phyloP scores from a whole-genome alignment of 2,113 vertebrate genomes.

The Gallinago jamesoni region DNA sequence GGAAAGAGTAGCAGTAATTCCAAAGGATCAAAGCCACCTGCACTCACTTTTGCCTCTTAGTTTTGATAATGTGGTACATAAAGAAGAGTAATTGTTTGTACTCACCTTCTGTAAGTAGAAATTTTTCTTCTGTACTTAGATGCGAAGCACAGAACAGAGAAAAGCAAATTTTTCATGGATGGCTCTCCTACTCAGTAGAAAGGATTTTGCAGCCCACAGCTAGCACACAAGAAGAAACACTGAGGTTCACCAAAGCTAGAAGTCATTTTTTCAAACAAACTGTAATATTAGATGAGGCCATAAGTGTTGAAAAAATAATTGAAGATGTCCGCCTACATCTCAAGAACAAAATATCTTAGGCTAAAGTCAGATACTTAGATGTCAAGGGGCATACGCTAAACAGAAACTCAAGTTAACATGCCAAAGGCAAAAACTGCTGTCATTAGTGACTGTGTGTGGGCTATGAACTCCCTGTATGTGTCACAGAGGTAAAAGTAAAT shows the following conservation, averaged over 20 bases:
- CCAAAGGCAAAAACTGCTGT: slow-evolving; percentile 38
- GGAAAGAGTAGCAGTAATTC: not conserved
- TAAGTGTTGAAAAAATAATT: slow-evolving; percentile 40
- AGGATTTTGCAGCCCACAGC: slow-evolving; percentile 14
- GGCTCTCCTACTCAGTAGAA: not conserved
- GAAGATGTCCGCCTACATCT: not conserved
- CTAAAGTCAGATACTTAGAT: not conserved
- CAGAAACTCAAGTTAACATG: not conserved
- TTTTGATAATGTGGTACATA: not conserved
- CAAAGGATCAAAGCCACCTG: not conserved
- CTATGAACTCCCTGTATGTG: not conserved
- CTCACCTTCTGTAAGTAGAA: not conserved
- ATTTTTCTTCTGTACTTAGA: slow-evolving; percentile 12
- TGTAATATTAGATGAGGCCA: not conserved
- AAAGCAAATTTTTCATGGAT: not conserved
- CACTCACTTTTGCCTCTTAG: not conserved
- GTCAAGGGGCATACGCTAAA: not conserved
- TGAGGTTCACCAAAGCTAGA: slow-evolving; percentile 1
- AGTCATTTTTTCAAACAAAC: slow-evolving; percentile 34
- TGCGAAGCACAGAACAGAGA: not conserved
- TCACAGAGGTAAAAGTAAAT: not conserved
- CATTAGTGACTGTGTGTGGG: not conserved
- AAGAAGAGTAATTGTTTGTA: not conserved
- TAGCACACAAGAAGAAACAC: not conserved
- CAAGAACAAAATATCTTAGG: not conserved